Percentiles rank a stretch among this genome's conserved stretches.
Conservation (phyloP, 2,888 invertebrate species). For the Chirona hameri region DNA sequence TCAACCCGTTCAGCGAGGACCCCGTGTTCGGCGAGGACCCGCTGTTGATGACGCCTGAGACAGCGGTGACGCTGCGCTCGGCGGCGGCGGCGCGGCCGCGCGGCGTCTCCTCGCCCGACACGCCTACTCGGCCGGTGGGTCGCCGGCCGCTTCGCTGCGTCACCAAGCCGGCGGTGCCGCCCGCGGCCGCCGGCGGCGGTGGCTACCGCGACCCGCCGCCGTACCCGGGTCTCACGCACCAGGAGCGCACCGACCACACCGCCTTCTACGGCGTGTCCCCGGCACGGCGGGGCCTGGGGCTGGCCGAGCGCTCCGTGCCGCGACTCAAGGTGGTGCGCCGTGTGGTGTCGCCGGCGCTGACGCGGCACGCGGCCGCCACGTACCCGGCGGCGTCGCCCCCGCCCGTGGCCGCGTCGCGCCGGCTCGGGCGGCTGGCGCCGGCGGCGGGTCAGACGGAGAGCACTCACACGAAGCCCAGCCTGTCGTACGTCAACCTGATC, state of each 20-base stretch:
- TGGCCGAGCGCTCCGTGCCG: constrained; percentile 9
- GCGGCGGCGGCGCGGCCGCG: not conserved
- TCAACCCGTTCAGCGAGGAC: constrained; percentile 23
- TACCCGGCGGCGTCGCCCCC: not conserved
- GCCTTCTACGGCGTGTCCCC: constrained; percentile 8
- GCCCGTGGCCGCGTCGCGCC: not conserved
- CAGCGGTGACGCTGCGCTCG: constrained; percentile 28
- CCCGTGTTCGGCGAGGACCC: constrained; percentile 2
- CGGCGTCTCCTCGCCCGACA: not conserved
- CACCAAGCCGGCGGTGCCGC: not conserved
- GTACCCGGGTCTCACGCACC: constrained; percentile 3
- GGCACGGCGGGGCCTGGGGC: not conserved
- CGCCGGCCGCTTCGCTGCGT: constrained; percentile 11
- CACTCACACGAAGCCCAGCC: constrained; percentile 26
- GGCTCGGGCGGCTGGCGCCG: not conserved
- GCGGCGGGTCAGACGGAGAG: not conserved
- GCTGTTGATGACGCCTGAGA: constrained; percentile 5
- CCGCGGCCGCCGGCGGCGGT: not conserved
- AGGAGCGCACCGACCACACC: constrained; percentile 1
- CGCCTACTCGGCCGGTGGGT: not conserved
- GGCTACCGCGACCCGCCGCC: constrained; percentile 25
- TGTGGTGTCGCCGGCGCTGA: not conserved
- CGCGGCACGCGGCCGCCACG: not conserved
- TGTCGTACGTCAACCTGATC: constrained; percentile 29
- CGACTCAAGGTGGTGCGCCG: constrained; percentile 30